Evolutionary conservation across 1,140 invertebrate species (phyloP).

Genomic region (Tetramorium alpestre): DNA sequence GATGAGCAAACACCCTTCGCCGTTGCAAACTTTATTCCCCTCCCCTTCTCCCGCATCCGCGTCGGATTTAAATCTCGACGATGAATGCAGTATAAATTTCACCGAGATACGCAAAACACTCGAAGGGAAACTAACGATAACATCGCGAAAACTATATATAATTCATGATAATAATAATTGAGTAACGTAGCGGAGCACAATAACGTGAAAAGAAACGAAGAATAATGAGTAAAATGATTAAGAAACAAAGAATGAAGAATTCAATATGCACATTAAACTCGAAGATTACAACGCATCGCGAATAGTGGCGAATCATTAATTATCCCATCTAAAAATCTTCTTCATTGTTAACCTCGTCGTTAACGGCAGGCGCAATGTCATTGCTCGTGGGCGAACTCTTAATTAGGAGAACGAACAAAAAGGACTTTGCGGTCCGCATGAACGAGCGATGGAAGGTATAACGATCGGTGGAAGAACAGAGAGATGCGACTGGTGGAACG

Average conservation of each 20-base stretch:
- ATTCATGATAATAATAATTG: slow-evolving; percentile 2
- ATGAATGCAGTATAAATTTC: slow-evolving; percentile 41
- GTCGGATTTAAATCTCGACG: slow-evolving; percentile 45
- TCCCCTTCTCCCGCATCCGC: not conserved
- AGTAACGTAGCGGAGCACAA: not conserved
- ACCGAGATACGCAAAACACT: slow-evolving; percentile 9
- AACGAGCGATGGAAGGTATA: slow-evolving; percentile 1
- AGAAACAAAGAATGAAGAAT: slow-evolving; percentile 12
- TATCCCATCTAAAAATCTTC: slow-evolving; percentile 4
- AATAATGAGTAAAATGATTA: slow-evolving; percentile 12
- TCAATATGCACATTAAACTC: slow-evolving; percentile 26
- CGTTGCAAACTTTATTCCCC: slow-evolving; percentile 37
- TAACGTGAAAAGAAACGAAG: not conserved
- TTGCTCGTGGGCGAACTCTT: slow-evolving; percentile 50
- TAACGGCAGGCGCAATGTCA: slow-evolving; percentile 36
- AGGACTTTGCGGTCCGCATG: slow-evolving; percentile 19
- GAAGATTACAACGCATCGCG: slow-evolving; percentile 7
- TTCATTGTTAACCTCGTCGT: slow-evolving; percentile 32
- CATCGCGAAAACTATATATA: not conserved
- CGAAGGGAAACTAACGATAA: slow-evolving; percentile 31
- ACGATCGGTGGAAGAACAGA: slow-evolving; percentile 15
- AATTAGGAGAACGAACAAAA: slow-evolving; percentile 64
- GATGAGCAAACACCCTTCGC: slow-evolving; percentile 31
- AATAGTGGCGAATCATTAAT: slow-evolving; percentile 30
- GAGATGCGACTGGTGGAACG: slow-evolving; percentile 5